phyloP scores from a whole-genome alignment of 2,888 invertebrate genomes.

The Tinea pellionella region DNA sequence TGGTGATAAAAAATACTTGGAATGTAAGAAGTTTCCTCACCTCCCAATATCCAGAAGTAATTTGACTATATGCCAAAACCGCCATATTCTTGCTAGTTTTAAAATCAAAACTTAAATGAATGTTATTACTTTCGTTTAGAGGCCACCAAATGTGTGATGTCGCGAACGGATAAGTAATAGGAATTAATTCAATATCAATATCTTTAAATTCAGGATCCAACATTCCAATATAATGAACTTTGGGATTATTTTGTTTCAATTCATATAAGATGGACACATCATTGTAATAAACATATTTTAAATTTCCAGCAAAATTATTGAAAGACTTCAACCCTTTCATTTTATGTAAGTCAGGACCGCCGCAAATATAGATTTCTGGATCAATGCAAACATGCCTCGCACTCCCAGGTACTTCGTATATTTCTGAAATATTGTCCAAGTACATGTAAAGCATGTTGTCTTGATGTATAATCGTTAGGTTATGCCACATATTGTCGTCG shows the following conservation, averaged over 20 bases:
- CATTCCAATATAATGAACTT: conserved; percentile 84
- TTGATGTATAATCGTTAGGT: conserved; percentile 86
- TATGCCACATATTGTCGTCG: conserved; percentile 87
- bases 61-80: conserved; percentile 86
- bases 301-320: conserved; percentile 88
- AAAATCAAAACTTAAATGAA: conserved; percentile 87
- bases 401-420: conserved; percentile 78
- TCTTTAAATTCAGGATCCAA: conserved; percentile 87
- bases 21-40: conserved; percentile 53
- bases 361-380: conserved; percentile 93
- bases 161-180: conserved; percentile 91
- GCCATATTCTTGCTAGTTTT: conserved; percentile 86
- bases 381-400: conserved; percentile 85
- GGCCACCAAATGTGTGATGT: conserved; percentile 93
- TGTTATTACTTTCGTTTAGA: conserved; percentile 76
- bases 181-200: conserved; percentile 86
- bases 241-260: conserved; percentile 84
- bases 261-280: conserved; percentile 92
- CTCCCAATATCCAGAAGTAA: conserved; percentile 87
- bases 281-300: conserved; percentile 94
- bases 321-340: conserved; percentile 84
- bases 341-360: conserved; percentile 86
- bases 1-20: not conserved
- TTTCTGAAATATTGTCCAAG: conserved; percentile 78
- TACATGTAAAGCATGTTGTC: conserved; percentile 79